A percentile compares a stretch with the other conserved stretches of the same genome.
These are phyloP conservation scores for Simalia tracyae DNA, from an alignment of 2,797 vertebrate genomes.

Conservation along the genomic window DNA sequence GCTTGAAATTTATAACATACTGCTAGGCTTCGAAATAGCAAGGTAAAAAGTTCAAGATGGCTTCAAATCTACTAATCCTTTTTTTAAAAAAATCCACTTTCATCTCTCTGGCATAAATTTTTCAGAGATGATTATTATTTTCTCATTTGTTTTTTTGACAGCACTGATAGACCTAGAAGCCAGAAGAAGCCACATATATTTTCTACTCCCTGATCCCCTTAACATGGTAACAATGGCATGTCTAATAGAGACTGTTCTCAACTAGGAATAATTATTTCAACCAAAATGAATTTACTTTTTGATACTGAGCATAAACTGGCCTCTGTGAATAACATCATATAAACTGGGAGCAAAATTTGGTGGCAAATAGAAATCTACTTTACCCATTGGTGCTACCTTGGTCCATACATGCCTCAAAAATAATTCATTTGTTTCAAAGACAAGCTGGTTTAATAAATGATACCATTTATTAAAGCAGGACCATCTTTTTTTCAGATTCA, in stretches of 20 bases:
- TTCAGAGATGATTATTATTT: constrained; percentile 15
- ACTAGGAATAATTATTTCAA: not conserved
- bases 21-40: not conserved
- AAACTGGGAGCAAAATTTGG: not conserved
- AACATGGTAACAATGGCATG: not conserved
- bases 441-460: not conserved
- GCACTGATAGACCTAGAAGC: not conserved
- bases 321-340: not conserved
- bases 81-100: not conserved
- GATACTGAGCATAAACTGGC: not conserved
- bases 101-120: not conserved
- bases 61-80: not conserved
- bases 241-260: not conserved
- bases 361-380: not conserved
- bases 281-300: not conserved
- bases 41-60: constrained; percentile 28
- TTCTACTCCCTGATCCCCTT: not conserved
- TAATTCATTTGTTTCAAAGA: not conserved
- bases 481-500: not conserved
- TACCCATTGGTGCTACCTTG: not conserved
- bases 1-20: constrained; percentile 7
- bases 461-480: not conserved
- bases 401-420: not conserved
- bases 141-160: not conserved
- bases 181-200: not conserved